Evolutionary conservation across 2,113 vertebrate species (phyloP).

Genomic region (Scopus umbretta): DNA sequence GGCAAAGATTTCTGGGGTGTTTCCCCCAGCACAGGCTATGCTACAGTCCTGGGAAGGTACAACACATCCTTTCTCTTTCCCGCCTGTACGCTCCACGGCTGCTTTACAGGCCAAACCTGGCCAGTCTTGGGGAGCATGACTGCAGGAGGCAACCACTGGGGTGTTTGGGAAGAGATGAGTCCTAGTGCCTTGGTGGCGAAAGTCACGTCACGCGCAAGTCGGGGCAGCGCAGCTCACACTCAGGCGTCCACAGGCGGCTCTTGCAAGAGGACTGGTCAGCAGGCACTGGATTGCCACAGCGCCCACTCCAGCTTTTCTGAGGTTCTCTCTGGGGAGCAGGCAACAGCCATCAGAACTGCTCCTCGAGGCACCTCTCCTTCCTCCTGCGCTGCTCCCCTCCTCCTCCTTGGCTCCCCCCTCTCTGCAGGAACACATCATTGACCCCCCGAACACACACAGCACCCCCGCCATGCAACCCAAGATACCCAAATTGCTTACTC

Average conservation of each 20-base stretch:
- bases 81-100: background rate
- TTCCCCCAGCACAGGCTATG: background rate
- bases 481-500: background rate
- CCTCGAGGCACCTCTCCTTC: background rate
- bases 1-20: background rate
- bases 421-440: background rate
- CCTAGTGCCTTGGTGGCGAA: background rate
- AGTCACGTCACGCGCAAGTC: rapidly evolving
- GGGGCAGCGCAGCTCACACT: rapidly evolving
- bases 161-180: background rate
- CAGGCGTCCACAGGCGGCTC: background rate
- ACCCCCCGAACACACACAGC: background rate
- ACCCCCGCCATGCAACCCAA: background rate
- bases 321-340: background rate
- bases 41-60: background rate
- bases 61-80: background rate
- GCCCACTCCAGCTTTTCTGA: background rate
- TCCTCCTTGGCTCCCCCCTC: background rate
- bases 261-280: background rate
- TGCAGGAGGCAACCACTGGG: background rate
- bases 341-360: background rate
- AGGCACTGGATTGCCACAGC: background rate
- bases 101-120: background rate
- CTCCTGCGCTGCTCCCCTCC: background rate
- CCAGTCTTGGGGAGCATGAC: background rate